phyloP scores from a whole-genome alignment of 2,797 vertebrate genomes.

The Aldrovandia affinis region DNA sequence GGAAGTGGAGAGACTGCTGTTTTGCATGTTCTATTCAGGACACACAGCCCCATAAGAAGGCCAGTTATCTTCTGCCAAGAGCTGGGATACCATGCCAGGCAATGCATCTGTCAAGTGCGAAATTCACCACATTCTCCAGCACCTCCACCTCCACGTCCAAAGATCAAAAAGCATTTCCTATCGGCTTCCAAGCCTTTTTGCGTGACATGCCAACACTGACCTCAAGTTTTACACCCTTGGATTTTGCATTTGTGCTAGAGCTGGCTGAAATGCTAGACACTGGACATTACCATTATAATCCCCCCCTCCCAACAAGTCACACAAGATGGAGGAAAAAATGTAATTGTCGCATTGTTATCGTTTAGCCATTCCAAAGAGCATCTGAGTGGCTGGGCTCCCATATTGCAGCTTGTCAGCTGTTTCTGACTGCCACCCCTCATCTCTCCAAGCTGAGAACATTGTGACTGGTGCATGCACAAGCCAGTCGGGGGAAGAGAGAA shows the following conservation, averaged over 20 bases:
- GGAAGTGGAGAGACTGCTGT: conserved; percentile 40
- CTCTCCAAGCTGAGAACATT: conserved; percentile 66
- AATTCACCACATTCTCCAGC: conserved; percentile 73
- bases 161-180: conserved; percentile 70
- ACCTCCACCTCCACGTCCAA: conserved; percentile 69
- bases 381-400: conserved; percentile 67
- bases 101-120: conserved; percentile 80
- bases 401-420: conserved; percentile 76
- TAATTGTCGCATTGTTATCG: conserved; percentile 59
- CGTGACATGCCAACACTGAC: conserved; percentile 63
- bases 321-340: conserved; percentile 52
- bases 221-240: conserved; percentile 61
- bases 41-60: conserved; percentile 69
- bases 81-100: conserved; percentile 72
- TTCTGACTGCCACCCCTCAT: conserved; percentile 72
- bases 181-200: conserved; percentile 65
- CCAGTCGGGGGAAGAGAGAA: conserved; percentile 71
- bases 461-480: conserved; percentile 62
- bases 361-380: conserved; percentile 66
- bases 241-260: not conserved
- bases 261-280: not conserved
- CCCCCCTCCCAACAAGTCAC: conserved; percentile 50
- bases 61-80: conserved; percentile 73
- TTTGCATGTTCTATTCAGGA: conserved; percentile 58
- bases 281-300: not conserved